Evolutionary conservation across 2,113 vertebrate genomes (phyloP).

Genomic region (Willisornis vidua): DNA sequence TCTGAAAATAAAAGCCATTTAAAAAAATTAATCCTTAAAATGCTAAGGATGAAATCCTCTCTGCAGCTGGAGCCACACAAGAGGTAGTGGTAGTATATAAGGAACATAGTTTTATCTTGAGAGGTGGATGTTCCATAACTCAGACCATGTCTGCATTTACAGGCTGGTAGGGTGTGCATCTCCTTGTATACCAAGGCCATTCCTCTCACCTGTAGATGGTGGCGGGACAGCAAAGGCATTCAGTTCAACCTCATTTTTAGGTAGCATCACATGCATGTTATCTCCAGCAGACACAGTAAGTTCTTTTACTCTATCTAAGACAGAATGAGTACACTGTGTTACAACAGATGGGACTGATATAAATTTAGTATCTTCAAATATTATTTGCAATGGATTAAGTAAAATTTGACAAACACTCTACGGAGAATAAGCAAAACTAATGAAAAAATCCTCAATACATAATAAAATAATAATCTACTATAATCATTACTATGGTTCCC

Average conservation of each 20-base stretch:
- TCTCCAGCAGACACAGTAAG: slow-evolving; percentile 75
- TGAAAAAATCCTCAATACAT: neutral
- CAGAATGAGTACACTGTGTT: neutral
- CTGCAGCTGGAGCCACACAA: neutral
- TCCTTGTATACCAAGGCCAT: neutral
- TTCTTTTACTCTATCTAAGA: slow-evolving; percentile 61
- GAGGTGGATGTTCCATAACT: neutral
- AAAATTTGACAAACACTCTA: neutral
- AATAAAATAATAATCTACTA: neutral
- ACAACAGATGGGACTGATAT: neutral
- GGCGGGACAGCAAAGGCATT: slow-evolving; percentile 69
- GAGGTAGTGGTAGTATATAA: neutral
- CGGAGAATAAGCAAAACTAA: neutral
- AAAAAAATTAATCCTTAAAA: neutral
- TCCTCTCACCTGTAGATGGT: slow-evolving; percentile 70
- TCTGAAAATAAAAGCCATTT: neutral
- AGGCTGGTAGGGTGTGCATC: neutral
- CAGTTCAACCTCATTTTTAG: slow-evolving; percentile 71
- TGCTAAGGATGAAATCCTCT: neutral
- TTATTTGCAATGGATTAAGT: neutral
- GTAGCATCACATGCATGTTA: slow-evolving; percentile 66
- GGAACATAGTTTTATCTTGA: neutral
- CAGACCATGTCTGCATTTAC: neutral
- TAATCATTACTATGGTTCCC: neutral
- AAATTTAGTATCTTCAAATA: neutral